Conservation (phyloP, 2,888 invertebrate genomes). For the Drosophila mayaguana region DNA sequence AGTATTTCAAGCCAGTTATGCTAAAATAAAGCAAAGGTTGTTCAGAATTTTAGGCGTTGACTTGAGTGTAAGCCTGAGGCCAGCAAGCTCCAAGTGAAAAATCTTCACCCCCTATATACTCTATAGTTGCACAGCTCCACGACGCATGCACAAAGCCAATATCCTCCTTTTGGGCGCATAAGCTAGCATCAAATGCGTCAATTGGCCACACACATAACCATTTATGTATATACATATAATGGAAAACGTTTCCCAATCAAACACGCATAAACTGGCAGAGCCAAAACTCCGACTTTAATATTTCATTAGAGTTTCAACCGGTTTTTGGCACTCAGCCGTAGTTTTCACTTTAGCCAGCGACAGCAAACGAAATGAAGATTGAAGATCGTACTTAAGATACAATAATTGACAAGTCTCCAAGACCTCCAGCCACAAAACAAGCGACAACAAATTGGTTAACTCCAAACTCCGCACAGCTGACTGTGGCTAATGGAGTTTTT, state of each 20-base stretch:
- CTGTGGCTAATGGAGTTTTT: slow-evolving; percentile 5
- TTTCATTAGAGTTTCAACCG: slow-evolving; percentile 34
- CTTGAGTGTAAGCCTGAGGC: no score
- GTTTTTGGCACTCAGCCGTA: slow-evolving; percentile 28
- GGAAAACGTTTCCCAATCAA: slow-evolving; percentile 25
- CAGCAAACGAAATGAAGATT: slow-evolving; percentile 8
- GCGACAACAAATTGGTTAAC: slow-evolving; percentile 11
- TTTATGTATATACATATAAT: slow-evolving; percentile 37
- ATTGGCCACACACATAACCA: slow-evolving; percentile 26
- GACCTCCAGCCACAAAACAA: not conserved
- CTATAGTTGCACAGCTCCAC: not conserved
- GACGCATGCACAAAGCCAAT: not conserved
- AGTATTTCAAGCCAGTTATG: no score
- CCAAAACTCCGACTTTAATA: slow-evolving; percentile 19
- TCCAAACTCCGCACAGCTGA: not conserved
- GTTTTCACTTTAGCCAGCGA: slow-evolving; percentile 21
- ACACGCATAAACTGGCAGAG: not conserved
- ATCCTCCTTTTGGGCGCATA: not conserved
- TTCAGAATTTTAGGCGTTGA: no score
- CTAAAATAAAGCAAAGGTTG: no score
- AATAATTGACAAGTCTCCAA: slow-evolving; percentile 3
- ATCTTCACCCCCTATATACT: no score
- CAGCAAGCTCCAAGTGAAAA: no score
- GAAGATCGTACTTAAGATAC: slow-evolving; percentile 17
- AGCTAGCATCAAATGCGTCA: slow-evolving; percentile 9